Conservation (phyloP, 2,888 invertebrate species). For the Chrysodeixis includens region DNA sequence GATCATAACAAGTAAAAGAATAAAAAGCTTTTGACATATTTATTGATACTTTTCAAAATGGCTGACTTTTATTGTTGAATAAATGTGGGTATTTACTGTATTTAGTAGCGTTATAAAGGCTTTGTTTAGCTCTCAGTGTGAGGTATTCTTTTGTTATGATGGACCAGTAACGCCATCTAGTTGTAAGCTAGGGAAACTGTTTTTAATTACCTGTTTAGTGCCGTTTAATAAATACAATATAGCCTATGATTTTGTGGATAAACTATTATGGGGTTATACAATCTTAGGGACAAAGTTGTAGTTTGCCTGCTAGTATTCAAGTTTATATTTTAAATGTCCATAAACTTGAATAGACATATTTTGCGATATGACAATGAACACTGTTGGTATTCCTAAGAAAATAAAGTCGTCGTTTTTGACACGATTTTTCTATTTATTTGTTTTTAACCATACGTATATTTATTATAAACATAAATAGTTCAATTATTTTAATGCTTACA, state of each 20-base stretch:
- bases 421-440: too few relatives aligned
- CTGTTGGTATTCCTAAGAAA: too few relatives aligned
- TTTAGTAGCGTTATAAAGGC: constrained; percentile 84
- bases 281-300: too few relatives aligned
- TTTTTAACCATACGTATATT: too few relatives aligned
- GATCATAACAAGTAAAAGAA: constrained; percentile 64
- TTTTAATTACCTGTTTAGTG: not conserved
- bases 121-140: constrained; percentile 72
- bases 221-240: not conserved
- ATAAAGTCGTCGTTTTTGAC: too few relatives aligned
- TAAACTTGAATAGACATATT: too few relatives aligned
- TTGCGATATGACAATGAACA: too few relatives aligned
- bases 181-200: not conserved
- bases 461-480: too few relatives aligned
- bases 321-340: too few relatives aligned
- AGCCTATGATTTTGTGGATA: not conserved
- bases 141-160: constrained; percentile 40
- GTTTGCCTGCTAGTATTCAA: too few relatives aligned
- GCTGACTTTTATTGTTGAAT: constrained; percentile 80
- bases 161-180: not conserved
- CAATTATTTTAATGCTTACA: too few relatives aligned
- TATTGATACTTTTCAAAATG: constrained; percentile 76
- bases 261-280: too few relatives aligned
- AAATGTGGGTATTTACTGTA: constrained; percentile 86
- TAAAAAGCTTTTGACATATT: constrained; percentile 77